These are phyloP conservation scores for Latrodectus hesperus DNA, from an alignment of 2,888 invertebrate genomes.

Conservation along the genomic window DNA sequence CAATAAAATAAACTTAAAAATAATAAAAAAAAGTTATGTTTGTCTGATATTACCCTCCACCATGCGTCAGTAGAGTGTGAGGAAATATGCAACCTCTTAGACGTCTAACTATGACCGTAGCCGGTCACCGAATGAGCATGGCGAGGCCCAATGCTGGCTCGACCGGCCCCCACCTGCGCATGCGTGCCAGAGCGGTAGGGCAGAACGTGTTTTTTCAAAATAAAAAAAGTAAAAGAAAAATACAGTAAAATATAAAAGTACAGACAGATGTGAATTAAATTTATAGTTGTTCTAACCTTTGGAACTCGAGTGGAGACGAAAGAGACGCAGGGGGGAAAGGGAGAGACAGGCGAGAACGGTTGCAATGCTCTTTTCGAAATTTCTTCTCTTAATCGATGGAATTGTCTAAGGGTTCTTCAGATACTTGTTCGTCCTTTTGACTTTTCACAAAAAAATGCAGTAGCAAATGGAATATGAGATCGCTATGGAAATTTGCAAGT, in stretches of 20 bases:
- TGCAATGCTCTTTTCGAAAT: not conserved
- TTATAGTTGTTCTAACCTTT: slow-evolving; percentile 37
- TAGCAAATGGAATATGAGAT: not conserved
- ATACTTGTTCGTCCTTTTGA: not conserved
- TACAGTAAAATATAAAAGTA: not conserved
- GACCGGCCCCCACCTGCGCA: slow-evolving; percentile 2
- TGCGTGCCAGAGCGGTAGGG: slow-evolving; percentile 13
- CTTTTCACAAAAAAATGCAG: not conserved
- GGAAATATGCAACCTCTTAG: slow-evolving; percentile 3
- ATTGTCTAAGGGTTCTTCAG: slow-evolving; percentile 26
- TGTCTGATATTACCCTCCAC: slow-evolving; percentile 8
- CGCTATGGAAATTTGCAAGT: no score
- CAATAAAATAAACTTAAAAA: slow-evolving; percentile 15
- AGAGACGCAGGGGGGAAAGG: not conserved
- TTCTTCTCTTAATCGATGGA: slow-evolving; percentile 41
- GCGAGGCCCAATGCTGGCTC: slow-evolving; percentile 24
- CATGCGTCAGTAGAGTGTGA: slow-evolving; percentile 19
- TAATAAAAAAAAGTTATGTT: not conserved
- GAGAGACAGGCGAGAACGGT: not conserved
- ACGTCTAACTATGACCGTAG: slow-evolving; percentile 52
- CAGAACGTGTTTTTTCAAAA: slow-evolving; percentile 46
- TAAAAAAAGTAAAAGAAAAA: slow-evolving; percentile 19
- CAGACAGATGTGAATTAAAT: slow-evolving; percentile 46
- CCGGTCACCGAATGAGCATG: slow-evolving; percentile 56
- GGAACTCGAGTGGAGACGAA: not conserved